A percentile compares a stretch with the other conserved stretches of the same genome.
These are phyloP conservation scores for Oscheius sp. DNA, from an alignment of 2,888 invertebrate genomes.

Conservation along the genomic window DNA sequence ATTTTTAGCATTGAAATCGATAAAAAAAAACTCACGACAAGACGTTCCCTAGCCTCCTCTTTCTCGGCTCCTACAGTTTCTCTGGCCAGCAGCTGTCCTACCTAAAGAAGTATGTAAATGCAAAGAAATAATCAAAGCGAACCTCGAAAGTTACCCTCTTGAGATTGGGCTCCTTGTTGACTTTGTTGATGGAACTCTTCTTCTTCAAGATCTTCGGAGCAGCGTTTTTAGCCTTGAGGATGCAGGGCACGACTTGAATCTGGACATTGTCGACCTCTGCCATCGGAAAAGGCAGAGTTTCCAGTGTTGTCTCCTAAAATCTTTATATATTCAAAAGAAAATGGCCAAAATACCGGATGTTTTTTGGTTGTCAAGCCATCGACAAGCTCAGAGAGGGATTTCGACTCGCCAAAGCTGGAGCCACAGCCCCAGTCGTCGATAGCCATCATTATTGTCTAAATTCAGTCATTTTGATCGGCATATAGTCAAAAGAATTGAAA, in stretches of 20 bases:
- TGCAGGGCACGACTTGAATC: slow-evolving; percentile 34
- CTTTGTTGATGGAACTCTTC: slow-evolving; percentile 49
- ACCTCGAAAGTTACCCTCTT: slow-evolving; percentile 63
- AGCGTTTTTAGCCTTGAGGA: slow-evolving; percentile 19
- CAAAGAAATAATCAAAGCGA: not conserved
- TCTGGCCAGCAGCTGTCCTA: slow-evolving; percentile 52
- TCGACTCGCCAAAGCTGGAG: slow-evolving; percentile 30
- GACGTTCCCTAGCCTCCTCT: slow-evolving; percentile 48
- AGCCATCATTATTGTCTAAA: slow-evolving; percentile 13
- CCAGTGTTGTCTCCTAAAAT: slow-evolving; percentile 19
- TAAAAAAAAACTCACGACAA: slow-evolving; percentile 40
- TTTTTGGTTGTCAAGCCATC: slow-evolving; percentile 31
- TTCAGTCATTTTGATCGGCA: not conserved
- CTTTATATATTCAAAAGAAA: not conserved
- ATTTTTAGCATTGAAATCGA: not conserved
- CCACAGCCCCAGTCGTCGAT: slow-evolving; percentile 37
- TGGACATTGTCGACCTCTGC: slow-evolving; percentile 23
- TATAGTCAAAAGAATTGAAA: not conserved
- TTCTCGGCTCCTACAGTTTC: slow-evolving; percentile 46
- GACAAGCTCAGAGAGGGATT: slow-evolving; percentile 27
- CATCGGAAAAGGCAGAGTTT: slow-evolving; percentile 22
- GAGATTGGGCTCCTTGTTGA: slow-evolving; percentile 50
- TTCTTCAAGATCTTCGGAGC: slow-evolving; percentile 63
- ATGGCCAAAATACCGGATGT: not conserved
- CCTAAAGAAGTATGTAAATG: slow-evolving; percentile 38